Base-by-base conservation (phyloP, 2,113 vertebrate species). In the Illadopsis cleaveri region DNA sequence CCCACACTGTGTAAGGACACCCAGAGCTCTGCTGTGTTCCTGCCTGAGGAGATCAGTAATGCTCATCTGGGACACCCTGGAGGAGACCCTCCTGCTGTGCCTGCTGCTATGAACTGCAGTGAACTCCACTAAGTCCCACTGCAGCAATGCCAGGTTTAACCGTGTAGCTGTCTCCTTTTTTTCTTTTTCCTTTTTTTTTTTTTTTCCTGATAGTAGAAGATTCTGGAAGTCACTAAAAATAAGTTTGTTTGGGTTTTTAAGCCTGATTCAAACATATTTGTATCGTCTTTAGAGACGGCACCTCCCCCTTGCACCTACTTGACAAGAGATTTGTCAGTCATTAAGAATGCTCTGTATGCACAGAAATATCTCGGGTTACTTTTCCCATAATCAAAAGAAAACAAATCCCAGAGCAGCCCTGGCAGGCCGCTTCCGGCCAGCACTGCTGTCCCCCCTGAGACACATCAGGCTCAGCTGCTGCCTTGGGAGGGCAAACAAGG, bases 321-420 rank as follows among this genome's bases (percentile, higher is more conserved):
- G 88, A 87, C 89, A 94, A 80, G 62, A 91, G 86, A 76, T 94
- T 93, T 94, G 94, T 96, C 95, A 92, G 89, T 65, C 86, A 82
- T 85, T 69, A 93, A 80, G 94, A 96, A 95, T 95, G 93, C 86
- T 96, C 76, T 90, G 84, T 22, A 54, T 79, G 93, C 88, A 90
- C 94, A 90, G 96, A 97, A 97, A 96, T 89, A 95, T 86, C 91
- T 93, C 3, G 50, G 69, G 47, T 82, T 92, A 51, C 93, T 97
- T 97, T 97, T 97, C 97, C 96, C 97, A 97, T 96, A 95, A 95
- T 96, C 94, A 84, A 96, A 95, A 89, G 92, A 76, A 93, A 94
- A 96, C 91, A 97, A 94, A 95, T 94, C 95, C 89, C 92, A 89
- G 91, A 96, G 91, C 93, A 95, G 93, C 28, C 69, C 82, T 90